Conservation (phyloP, 1,140 invertebrate genomes). For the Lasioglossum albipes region DNA sequence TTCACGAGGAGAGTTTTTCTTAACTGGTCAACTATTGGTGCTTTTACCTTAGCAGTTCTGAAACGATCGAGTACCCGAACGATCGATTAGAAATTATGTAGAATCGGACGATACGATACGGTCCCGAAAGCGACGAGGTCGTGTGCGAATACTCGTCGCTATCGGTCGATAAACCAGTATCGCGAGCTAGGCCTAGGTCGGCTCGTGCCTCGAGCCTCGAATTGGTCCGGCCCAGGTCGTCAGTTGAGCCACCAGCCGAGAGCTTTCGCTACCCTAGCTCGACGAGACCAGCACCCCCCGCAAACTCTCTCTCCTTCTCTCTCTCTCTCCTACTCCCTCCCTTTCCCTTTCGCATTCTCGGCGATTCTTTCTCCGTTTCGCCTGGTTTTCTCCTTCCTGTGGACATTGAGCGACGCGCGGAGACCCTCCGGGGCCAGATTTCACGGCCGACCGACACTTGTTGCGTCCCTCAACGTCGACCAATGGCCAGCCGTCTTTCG, state of each 20-base stretch:
- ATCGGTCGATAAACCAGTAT: constrained; percentile 42
- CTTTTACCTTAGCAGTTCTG: too few species aligned
- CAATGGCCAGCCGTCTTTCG: constrained; percentile 41
- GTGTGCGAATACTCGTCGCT: not conserved
- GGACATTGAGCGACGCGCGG: not conserved
- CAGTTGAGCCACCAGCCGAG: constrained; percentile 29
- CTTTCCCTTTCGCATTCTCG: not conserved
- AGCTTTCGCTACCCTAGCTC: constrained; percentile 10
- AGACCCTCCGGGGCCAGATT: constrained; percentile 27
- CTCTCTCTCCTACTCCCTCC: too few species aligned
- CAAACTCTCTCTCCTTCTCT: not conserved
- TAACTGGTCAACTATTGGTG: too few species aligned
- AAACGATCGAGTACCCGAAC: too few species aligned
- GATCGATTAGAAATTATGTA: too few species aligned
- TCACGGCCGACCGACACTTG: constrained; percentile 66
- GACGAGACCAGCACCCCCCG: not conserved
- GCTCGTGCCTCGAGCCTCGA: constrained; percentile 12
- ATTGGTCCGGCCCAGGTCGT: too few species aligned
- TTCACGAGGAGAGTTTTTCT: too few species aligned
- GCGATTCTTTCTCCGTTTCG: constrained; percentile 4
- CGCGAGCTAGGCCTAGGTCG: constrained; percentile 46
- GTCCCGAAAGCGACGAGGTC: too few species aligned
- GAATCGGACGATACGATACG: too few species aligned
- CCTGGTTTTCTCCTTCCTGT: constrained; percentile 9
- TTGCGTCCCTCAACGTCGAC: constrained; percentile 52